Evolutionary conservation across 2,797 vertebrate species (phyloP).

Genomic region (Chloroceryle amazona): DNA sequence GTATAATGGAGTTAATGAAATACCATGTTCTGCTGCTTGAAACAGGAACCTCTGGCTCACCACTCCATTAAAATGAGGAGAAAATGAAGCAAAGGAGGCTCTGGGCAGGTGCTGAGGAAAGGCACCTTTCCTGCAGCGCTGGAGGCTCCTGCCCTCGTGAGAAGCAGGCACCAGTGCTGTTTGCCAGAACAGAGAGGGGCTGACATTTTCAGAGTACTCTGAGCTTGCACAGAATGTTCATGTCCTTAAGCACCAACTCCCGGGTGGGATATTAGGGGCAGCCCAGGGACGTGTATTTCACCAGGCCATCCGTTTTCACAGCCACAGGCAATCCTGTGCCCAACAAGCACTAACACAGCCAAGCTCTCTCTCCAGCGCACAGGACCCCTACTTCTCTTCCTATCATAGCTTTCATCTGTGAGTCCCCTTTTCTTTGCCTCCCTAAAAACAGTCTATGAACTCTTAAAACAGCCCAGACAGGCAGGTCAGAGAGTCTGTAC

Average conservation of each 20-base stretch:
- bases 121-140: background rate
- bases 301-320: background rate
- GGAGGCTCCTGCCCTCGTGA: background rate
- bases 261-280: background rate
- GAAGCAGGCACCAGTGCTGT: background rate
- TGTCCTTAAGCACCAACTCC: background rate
- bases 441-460: background rate
- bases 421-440: background rate
- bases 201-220: background rate
- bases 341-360: background rate
- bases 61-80: background rate
- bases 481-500: background rate
- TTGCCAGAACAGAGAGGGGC: background rate
- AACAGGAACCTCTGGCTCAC: constrained; percentile 56
- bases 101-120: background rate
- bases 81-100: background rate
- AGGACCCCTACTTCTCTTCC: fast-evolving
- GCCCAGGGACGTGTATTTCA: fast-evolving
- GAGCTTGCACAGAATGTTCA: fast-evolving
- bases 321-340: background rate
- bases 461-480: background rate
- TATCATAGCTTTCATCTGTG: background rate
- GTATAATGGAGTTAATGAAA: constrained; percentile 74
- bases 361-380: background rate
- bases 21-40: constrained; percentile 55